A percentile compares a stretch with the other conserved stretches of the same genome.
These are phyloP conservation scores for Aplodontia rufa DNA, from an alignment of 2,113 vertebrate genomes.

Conservation along the genomic window DNA sequence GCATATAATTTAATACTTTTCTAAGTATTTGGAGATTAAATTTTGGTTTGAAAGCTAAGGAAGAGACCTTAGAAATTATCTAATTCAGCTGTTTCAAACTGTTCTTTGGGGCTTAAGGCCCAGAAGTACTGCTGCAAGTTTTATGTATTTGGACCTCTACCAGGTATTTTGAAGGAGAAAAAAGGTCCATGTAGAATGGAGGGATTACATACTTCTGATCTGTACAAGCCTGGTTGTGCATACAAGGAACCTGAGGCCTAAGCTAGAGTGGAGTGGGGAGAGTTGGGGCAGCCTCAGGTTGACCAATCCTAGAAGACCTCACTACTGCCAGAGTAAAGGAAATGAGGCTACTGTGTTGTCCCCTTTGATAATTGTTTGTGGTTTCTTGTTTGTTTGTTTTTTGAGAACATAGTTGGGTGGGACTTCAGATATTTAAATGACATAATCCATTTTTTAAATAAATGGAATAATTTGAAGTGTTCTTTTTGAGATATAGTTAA, in stretches of 20 bases:
- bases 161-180: background rate
- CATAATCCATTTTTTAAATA: slow-evolving; percentile 13
- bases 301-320: background rate
- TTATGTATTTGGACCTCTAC: slow-evolving; percentile 13
- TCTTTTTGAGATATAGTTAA: background rate
- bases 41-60: slow-evolving; percentile 29
- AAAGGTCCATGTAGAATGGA: background rate
- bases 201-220: background rate
- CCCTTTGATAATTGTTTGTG: slow-evolving; percentile 17
- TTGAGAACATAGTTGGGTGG: background rate
- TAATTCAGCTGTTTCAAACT: slow-evolving; percentile 29
- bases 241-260: background rate
- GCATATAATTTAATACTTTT: slow-evolving; percentile 50
- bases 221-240: background rate
- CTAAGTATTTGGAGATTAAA: slow-evolving; percentile 52
- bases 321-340: background rate
- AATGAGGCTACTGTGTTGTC: background rate
- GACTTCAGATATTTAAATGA: slow-evolving; percentile 51
- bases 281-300: background rate
- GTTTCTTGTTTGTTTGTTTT: background rate
- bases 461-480: background rate
- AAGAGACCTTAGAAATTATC: slow-evolving; percentile 13
- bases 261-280: background rate
- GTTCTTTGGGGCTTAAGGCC: background rate
- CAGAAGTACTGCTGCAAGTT: slow-evolving; percentile 3